These are phyloP conservation scores for Casuarius casuarius DNA, from an alignment of 2,113 vertebrate species.

Conservation along the genomic window DNA sequence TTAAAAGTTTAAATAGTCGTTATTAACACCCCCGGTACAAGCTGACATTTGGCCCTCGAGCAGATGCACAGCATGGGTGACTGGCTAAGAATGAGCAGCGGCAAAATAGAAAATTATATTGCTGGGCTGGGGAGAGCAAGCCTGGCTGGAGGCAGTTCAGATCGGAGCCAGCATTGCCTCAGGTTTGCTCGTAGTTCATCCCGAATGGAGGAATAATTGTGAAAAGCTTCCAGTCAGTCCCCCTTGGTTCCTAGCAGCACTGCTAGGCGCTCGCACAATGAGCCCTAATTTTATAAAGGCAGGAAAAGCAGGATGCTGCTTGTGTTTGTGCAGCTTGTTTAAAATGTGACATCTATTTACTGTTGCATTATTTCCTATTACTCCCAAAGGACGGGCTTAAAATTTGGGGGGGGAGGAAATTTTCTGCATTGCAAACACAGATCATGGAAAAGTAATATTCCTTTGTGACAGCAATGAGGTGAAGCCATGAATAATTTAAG, in stretches of 20 bases:
- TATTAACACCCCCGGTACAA: conserved; percentile 61
- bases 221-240: neutral
- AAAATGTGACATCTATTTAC: conserved; percentile 42
- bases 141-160: neutral
- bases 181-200: neutral
- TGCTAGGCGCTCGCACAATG: neutral
- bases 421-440: conserved; percentile 21
- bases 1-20: conserved; percentile 59
- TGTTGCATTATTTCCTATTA: neutral
- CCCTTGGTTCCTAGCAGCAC: neutral
- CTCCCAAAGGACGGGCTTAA: conserved; percentile 1
- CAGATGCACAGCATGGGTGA: conserved; percentile 40
- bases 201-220: neutral
- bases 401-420: neutral
- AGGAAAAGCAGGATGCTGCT: neutral
- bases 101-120: neutral
- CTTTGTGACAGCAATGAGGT: conserved; percentile 26
- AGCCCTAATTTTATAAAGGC: neutral
- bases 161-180: neutral
- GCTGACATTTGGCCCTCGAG: conserved; percentile 59
- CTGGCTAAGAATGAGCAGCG: conserved; percentile 44
- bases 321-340: neutral
- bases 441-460: conserved; percentile 47
- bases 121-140: neutral
- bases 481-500: conserved; percentile 60